Base-by-base conservation (phyloP, 1,140 invertebrate species). In the Dufourea novaeangliae region DNA sequence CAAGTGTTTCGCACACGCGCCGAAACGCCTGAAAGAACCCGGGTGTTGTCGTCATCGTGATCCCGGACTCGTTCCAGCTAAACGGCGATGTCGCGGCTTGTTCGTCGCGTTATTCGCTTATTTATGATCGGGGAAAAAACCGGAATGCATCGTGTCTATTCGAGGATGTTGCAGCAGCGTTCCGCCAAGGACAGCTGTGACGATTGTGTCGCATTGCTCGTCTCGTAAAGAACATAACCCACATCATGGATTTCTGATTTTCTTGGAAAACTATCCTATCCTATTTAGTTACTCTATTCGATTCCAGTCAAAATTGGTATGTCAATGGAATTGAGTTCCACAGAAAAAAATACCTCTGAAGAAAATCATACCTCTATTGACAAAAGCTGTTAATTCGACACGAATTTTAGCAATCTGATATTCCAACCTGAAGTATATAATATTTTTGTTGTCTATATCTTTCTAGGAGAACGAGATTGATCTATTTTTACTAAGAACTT, bases 41-140 rank as follows among this genome's bases (percentile, higher is more conserved):
- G 17, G 34, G 68, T 83, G n/a, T n/a, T 50, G 80, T 79, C 72
- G 82, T 84, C 82, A 83, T 79, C 76, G 50, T 27, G 67, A 79
- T 68, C 59, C 75, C 82, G 82, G 79, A 82, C 67, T 79, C 32
- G 69, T 76, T 61, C 20, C 76, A 76, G 80, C 41, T 68, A 66
- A 82, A 67, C 50, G 34, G n/a, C n/a, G n/a, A n/a, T n/a, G n/a
- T 59, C 29, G 56, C 41, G 63, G 32, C 7, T n/a, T 10, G 66
- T 25, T 20, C 41, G 17, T 39, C 64, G 37, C 57, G 44, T 63
- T 68, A 68, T 54, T 44, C 29, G 59, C 29, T 69, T 50, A 50
- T 76, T 77, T 77, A 68, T 17, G 41, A 59, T 41, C 54, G 29
- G 22, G 41, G 27, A 37, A 74, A 73, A 78, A 73, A 66, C 57